Conservation (phyloP, 2,797 vertebrate species). For the Peromyscus melanophrys region DNA sequence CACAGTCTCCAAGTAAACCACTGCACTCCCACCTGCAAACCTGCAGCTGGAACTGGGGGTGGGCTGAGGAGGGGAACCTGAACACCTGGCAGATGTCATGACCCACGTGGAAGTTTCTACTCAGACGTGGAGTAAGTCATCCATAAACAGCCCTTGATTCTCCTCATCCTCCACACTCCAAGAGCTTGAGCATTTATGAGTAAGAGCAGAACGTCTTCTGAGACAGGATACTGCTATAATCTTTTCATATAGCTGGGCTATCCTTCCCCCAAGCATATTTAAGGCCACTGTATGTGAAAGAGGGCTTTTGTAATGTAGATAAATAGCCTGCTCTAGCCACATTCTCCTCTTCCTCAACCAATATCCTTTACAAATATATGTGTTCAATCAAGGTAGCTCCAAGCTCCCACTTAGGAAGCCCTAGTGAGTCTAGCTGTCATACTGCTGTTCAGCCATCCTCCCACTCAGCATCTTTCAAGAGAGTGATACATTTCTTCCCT, state of each 20-base stretch:
- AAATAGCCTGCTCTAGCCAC: background rate
- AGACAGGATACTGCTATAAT: background rate
- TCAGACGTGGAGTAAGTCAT: background rate
- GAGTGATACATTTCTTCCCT: background rate
- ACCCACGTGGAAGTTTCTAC: conserved; percentile 19
- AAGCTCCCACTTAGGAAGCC: background rate
- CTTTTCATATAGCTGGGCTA: background rate
- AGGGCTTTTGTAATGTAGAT: background rate
- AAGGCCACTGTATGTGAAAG: background rate
- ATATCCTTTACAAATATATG: background rate
- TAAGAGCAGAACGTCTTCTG: background rate
- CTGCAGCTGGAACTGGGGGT: background rate
- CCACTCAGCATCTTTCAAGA: background rate
- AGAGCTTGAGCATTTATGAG: background rate
- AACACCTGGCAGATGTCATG: background rate
- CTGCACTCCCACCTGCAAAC: background rate
- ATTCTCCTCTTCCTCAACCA: background rate
- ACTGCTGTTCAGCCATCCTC: background rate
- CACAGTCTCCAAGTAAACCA: conserved; percentile 2
- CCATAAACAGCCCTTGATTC: background rate
- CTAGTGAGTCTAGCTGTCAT: background rate
- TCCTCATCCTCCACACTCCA: background rate
- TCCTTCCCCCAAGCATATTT: background rate
- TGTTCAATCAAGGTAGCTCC: background rate
- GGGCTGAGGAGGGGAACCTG: background rate